Percentiles rank a stretch among this genome's conserved stretches.
These are phyloP conservation scores for Lasioglossum malachurum DNA, from an alignment of 2,888 invertebrate genomes.

Conservation along the genomic window DNA sequence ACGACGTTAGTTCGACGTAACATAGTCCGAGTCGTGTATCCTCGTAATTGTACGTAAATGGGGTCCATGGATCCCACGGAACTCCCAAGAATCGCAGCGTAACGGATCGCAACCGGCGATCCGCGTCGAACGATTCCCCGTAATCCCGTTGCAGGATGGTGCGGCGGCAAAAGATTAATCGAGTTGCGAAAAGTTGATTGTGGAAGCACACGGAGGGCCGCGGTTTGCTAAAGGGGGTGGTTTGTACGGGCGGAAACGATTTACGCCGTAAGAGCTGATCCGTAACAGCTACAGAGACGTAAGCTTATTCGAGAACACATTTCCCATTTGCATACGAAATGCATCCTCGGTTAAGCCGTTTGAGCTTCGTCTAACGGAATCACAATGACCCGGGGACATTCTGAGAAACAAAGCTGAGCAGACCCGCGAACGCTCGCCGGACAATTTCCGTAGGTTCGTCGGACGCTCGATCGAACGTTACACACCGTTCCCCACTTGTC, in stretches of 20 bases:
- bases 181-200: slow-evolving; percentile 62
- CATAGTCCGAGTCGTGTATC: slow-evolving; percentile 13
- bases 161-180: slow-evolving; percentile 55
- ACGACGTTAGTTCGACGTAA: slow-evolving; percentile 10
- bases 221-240: background rate
- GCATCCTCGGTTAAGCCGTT: slow-evolving; percentile 72
- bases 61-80: background rate
- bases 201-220: slow-evolving; percentile 38
- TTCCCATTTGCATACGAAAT: slow-evolving; percentile 76
- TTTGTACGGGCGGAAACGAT: slow-evolving; percentile 63
- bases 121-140: slow-evolving; percentile 34
- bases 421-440: slow-evolving; percentile 16
- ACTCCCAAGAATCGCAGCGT: background rate
- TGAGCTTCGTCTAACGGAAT: slow-evolving; percentile 73
- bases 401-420: slow-evolving; percentile 63
- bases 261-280: slow-evolving; percentile 69
- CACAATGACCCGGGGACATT: slow-evolving; percentile 72
- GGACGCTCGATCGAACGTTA: slow-evolving; percentile 24
- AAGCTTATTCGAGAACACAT: slow-evolving; percentile 75
- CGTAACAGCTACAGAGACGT: slow-evolving; percentile 72
- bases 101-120: background rate
- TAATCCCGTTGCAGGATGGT: slow-evolving; percentile 22
- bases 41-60: slow-evolving; percentile 18
- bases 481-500: background rate
- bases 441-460: slow-evolving; percentile 25